Conservation (phyloP, 2,888 invertebrate species). For the Nephrocerus scutellatus region DNA sequence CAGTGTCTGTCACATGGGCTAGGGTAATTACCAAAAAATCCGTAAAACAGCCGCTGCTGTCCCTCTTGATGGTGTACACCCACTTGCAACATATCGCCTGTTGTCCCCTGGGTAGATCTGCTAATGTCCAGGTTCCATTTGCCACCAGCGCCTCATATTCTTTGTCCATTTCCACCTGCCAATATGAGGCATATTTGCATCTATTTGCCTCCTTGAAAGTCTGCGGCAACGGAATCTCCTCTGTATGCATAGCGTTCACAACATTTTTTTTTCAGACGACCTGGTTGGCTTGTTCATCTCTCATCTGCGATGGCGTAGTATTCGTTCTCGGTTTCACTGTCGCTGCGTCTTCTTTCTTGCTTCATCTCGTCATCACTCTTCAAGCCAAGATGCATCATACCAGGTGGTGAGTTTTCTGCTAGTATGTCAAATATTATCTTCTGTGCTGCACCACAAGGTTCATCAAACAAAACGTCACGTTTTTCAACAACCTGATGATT, state of each 20-base stretch:
- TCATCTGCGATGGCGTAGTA: conserved; percentile 8
- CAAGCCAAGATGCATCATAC: neutral
- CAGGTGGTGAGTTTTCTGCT: conserved; percentile 5
- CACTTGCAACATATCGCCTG: conserved; percentile 21
- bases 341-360: conserved; percentile 1
- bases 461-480: conserved; percentile 16
- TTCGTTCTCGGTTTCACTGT: conserved; percentile 9
- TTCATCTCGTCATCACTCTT: conserved; percentile 3
- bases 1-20: too few relatives aligned
- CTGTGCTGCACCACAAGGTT: conserved; percentile 3
- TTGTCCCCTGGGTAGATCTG: conserved; percentile 12
- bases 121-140: conserved; percentile 13
- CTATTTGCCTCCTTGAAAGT: too few relatives aligned
- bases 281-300: neutral
- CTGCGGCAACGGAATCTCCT: too few relatives aligned
- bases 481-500: conserved; percentile 12
- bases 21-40: too few relatives aligned
- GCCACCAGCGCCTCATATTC: conserved; percentile 14
- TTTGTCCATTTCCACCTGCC: conserved; percentile 12
- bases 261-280: conserved; percentile 2
- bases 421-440: conserved; percentile 11
- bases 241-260: too few relatives aligned
- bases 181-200: too few relatives aligned
- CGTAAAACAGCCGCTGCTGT: conserved; percentile 16
- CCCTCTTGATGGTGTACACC: conserved; percentile 19